These are phyloP conservation scores for Elmis aenea DNA, from an alignment of 2,888 invertebrate genomes.

Conservation along the genomic window DNA sequence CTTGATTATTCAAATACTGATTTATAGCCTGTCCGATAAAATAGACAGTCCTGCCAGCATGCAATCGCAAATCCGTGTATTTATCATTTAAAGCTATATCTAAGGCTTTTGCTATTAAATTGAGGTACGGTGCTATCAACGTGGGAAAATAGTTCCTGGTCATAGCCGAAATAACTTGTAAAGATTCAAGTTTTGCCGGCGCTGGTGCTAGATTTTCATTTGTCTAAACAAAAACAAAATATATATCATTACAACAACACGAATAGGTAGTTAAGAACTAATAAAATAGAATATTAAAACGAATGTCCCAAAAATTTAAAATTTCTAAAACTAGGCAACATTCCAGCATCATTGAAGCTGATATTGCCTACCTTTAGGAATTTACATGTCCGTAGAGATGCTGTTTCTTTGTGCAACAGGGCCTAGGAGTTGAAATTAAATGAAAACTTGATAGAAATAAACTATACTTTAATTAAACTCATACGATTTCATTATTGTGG, in stretches of 20 bases:
- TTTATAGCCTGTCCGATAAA: constrained; percentile 62
- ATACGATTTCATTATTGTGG: too few species aligned
- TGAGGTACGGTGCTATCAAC: constrained; percentile 54
- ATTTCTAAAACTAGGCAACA: too few species aligned
- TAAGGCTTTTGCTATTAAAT: constrained; percentile 57
- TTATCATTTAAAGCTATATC: constrained; percentile 54
- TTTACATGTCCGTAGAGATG: too few species aligned
- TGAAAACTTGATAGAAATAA: too few species aligned
- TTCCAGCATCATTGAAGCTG: too few species aligned
- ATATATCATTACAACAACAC: constrained; percentile 1
- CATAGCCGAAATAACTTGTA: constrained; percentile 66
- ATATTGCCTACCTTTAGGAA: too few species aligned
- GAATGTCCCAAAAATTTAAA: too few species aligned
- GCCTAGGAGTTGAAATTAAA: too few species aligned
- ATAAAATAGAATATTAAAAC: too few species aligned
- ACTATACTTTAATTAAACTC: too few species aligned
- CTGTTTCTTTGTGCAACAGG: too few species aligned
- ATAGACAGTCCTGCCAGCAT: constrained; percentile 66
- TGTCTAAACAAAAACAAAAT: constrained; percentile 4
- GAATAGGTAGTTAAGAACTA: too few species aligned
- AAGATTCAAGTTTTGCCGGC: constrained; percentile 71
- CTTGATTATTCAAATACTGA: constrained; percentile 36
- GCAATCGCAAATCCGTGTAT: constrained; percentile 64
- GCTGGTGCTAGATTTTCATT: constrained; percentile 43
- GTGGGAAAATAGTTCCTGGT: constrained; percentile 56